Evolutionary conservation across 2,797 vertebrate genomes (phyloP), one percentile per base, ranked within the genome.

Genomic region (Malacoraja senta): DNA sequence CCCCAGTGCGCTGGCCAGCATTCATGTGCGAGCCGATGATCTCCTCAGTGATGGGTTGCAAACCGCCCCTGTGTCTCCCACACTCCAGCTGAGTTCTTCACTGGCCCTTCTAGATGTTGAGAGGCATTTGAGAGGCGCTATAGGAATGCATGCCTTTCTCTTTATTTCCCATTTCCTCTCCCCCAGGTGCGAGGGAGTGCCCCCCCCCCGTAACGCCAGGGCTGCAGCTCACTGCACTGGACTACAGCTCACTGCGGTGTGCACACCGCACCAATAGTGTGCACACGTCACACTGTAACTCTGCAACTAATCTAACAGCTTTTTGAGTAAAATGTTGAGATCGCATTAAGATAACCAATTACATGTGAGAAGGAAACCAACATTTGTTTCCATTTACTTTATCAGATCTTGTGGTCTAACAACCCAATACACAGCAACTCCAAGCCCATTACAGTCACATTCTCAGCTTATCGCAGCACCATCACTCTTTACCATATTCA

Each of bases 351-450:
- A 97, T 97, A 97, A 97, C 96, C 97, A 97, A 97, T 98, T 98
- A 97, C 96, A 96, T 96, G 96, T 96, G 96, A 97, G 96, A 98
- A 98, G 98, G 98, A 99, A 99, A 98, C 97, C 96, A 97, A 96
- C 71, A 97, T 96, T 94, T 96, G 98, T 97, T 97, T 97, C 97
- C 97, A 97, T 95, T 95, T 95, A 95, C 96, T 96, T 98, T 98
- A 98, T 98, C 98, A 97, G 98, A 98, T 98, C 95, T 96, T 98
- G 98, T 95, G 97, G 97, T 96, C 21, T 68, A 79, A 83, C 72
- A 90, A 96, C 95, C 96, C 95, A 96, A 97, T 95, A 95, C 97
- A 96, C 95, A 97, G 96, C 96, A 97, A 96, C 95, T 96, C 96
- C 94, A 94, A 96, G 96, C 96, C 95, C 94, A 95, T 96, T 95